Conservation (phyloP, 2,888 invertebrate species). For the Clistopyga incitator region DNA sequence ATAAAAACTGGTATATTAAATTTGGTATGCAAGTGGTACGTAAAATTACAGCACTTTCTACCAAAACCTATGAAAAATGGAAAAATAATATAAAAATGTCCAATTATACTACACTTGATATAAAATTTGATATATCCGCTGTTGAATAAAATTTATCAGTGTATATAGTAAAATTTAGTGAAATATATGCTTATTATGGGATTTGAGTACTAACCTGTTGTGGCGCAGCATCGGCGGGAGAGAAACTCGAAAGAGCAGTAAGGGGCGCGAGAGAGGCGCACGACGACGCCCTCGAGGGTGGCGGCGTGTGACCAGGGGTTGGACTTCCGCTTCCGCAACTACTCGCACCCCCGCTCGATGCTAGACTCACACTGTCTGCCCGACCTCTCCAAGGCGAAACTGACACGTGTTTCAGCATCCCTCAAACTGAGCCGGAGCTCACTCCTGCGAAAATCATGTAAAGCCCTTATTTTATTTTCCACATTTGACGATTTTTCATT, state of each 20-base stretch:
- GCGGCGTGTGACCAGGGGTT: constrained; percentile 88
- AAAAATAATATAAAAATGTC: too few species aligned
- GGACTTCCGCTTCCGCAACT: constrained; percentile 90
- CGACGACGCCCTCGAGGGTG: constrained; percentile 83
- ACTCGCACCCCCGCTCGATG: constrained; percentile 86
- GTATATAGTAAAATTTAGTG: background rate
- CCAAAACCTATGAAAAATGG: too few species aligned
- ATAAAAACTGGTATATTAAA: too few species aligned
- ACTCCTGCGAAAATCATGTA: constrained; percentile 36
- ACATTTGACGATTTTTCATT: background rate
- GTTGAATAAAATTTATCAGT: too few species aligned
- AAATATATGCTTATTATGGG: constrained; percentile 19
- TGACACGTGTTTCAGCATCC: constrained; percentile 96
- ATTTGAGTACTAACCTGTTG: constrained; percentile 78
- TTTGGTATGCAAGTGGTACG: too few species aligned
- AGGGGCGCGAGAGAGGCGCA: constrained; percentile 82
- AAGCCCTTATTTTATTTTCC: background rate
- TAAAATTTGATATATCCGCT: too few species aligned
- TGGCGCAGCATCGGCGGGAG: constrained; percentile 79
- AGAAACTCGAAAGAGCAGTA: constrained; percentile 81
- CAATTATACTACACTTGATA: too few species aligned
- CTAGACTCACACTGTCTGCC: constrained; percentile 93
- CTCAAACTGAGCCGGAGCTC: constrained; percentile 55
- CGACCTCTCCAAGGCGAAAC: constrained; percentile 94
- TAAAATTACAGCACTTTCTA: too few species aligned